Conservation (phyloP, 2,888 invertebrate genomes). For the Zygogramma bicolorata region DNA sequence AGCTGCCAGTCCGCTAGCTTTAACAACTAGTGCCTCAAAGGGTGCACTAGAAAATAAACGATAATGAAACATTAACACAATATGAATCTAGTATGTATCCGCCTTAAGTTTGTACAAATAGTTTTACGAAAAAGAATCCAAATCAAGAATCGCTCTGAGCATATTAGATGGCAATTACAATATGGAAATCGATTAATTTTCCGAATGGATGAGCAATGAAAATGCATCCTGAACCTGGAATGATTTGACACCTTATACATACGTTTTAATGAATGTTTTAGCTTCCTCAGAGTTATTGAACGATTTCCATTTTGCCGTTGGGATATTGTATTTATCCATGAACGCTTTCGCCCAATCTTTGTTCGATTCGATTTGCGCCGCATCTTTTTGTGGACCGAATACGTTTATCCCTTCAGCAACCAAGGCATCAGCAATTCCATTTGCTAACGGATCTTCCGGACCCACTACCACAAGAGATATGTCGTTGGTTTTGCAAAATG, state of each 20-base stretch:
- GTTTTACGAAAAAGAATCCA: too few species aligned
- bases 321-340: constrained; percentile 89
- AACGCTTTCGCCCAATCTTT: constrained; percentile 96
- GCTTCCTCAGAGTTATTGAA: constrained; percentile 83
- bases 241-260: constrained; percentile 40
- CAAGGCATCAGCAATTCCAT: constrained; percentile 86
- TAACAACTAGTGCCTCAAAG: constrained; percentile 89
- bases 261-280: constrained; percentile 82
- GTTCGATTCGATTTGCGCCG: constrained; percentile 89
- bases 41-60: constrained; percentile 71
- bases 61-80: too few species aligned
- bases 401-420: constrained; percentile 76
- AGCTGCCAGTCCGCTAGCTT: constrained; percentile 95
- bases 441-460: constrained; percentile 93
- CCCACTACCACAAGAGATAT: constrained; percentile 89
- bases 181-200: too few species aligned
- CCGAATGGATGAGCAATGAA: too few species aligned
- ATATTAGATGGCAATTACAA: too few species aligned
- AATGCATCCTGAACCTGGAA: too few species aligned
- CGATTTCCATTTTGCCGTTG: constrained; percentile 88
- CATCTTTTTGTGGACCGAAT: constrained; percentile 88
- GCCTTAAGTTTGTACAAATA: too few species aligned
- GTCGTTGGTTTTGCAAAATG: constrained; percentile 78
- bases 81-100: too few species aligned
- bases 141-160: too few species aligned